Base-by-base conservation (phyloP, 2,113 vertebrate genomes). In the Ploceus nigricollis region DNA sequence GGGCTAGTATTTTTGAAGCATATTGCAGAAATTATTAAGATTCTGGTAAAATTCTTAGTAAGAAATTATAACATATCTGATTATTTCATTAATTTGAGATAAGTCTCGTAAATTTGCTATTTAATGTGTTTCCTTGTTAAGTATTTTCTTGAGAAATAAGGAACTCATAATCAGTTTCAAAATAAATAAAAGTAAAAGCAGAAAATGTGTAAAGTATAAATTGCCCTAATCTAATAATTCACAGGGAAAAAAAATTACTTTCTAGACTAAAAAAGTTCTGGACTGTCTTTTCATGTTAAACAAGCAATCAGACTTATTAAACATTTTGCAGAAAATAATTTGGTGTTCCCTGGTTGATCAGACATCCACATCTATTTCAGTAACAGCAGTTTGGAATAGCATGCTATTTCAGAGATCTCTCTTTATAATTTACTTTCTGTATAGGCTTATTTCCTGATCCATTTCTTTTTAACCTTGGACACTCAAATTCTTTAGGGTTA, bases 181-280 rank as follows among this genome's bases (percentile, higher is more conserved):
- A 97, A 95, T 40, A 95, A 82, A 89, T n/a, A 95, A 96, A 95
- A 58, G 37, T 90, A 94, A 96, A 95, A 61, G 13, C 21, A 96
- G 21, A 86, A 89, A 87, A 95, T 95, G 45, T 54, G 16, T 75
- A 33, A 91, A 93, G 22, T 85, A 94, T 85, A 97, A 96, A 97
- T 96, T 95, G 79, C 25, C 90, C 93, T 82, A 80, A 63, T 53
- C 57, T 93, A 61, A 81, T 54, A 57, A 79, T 86, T 86, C 24
- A 53, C 9, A 13, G 11, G 16, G 4, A 4, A 42, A 58, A 60
- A 40, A 57, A 2, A 3, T 75, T 48, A 24, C 9, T 90, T 22
- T 71, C 22, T 50, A 45, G 14, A 45, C 24, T 81, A 22, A 79
- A 84, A 64, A 50, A 9, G 3, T 5, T 80, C 8, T 31, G 31